Conservation (phyloP, 2,113 vertebrate species). For the Prinia subflava region DNA sequence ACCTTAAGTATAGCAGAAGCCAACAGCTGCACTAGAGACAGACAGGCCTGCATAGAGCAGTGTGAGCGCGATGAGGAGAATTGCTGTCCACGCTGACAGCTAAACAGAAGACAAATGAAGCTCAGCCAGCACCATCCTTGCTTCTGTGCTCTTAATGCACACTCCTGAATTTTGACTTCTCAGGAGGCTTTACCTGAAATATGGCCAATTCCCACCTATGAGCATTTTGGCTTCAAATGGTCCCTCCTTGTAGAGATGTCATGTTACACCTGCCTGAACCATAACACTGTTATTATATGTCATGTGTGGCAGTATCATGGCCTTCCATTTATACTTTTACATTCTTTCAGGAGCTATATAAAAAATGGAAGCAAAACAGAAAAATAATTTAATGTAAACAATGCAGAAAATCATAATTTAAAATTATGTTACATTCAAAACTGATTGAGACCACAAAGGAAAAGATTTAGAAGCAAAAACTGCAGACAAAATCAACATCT, state of each 20-base stretch:
- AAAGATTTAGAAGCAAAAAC: not conserved
- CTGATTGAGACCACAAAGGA: not conserved
- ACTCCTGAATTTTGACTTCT: not conserved
- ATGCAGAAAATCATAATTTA: not conserved
- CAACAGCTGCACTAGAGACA: not conserved
- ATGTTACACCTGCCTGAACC: not conserved
- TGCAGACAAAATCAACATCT: not conserved
- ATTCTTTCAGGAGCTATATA: not conserved
- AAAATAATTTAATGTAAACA: not conserved
- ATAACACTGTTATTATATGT: not conserved
- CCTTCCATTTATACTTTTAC: not conserved
- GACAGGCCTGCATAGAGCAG: not conserved
- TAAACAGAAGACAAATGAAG: not conserved
- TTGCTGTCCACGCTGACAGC: fast-evolving
- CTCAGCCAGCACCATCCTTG: fast-evolving
- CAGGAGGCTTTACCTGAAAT: not conserved
- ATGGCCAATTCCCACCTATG: not conserved
- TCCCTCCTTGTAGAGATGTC: not conserved
- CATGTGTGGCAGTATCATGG: not conserved
- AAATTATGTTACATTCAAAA: not conserved
- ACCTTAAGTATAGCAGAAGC: not conserved
- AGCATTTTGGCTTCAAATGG: not conserved
- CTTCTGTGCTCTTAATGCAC: not conserved
- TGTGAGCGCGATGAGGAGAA: fast-evolving
- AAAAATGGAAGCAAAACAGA: not conserved